These are phyloP conservation scores for Pleuronectes platessa DNA, from an alignment of 2,113 vertebrate genomes.

Conservation along the genomic window DNA sequence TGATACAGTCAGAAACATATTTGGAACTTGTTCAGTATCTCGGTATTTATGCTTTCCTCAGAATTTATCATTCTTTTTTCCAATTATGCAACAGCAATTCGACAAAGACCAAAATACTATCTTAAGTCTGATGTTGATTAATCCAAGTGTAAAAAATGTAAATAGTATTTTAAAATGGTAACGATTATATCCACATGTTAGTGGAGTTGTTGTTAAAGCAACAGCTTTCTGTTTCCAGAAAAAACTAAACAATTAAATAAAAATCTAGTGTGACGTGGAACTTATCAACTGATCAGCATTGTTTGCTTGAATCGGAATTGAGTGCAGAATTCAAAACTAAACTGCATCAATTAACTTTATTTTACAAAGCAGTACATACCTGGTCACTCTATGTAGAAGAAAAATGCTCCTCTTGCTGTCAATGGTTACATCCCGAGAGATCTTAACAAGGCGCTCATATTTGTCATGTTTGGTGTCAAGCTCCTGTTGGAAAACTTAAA, in stretches of 20 bases:
- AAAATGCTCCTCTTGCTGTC: constrained; percentile 98
- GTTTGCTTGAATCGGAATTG: neutral
- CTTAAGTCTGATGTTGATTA: neutral
- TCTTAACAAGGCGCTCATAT: constrained; percentile 94
- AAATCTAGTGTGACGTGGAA: too few species aligned
- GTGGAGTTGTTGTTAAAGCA: too few species aligned
- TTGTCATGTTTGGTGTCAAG: constrained; percentile 96
- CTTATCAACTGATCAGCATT: neutral
- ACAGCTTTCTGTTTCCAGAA: too few species aligned
- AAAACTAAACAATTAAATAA: too few species aligned
- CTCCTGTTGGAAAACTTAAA: constrained; percentile 92
- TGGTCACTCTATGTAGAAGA: constrained; percentile 93
- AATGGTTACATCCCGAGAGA: constrained; percentile 95
- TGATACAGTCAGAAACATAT: neutral
- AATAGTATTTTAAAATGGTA: too few species aligned
- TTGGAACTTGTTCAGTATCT: neutral
- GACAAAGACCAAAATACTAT: too few species aligned
- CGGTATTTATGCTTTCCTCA: too few species aligned
- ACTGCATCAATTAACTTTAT: neutral
- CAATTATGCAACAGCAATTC: too few species aligned
- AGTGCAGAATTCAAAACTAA: neutral
- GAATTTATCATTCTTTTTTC: too few species aligned
- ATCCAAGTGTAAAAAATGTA: neutral
- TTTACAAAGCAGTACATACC: constrained; percentile 71
- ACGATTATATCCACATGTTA: too few species aligned